These are phyloP conservation scores for Hoplodrina ambigua DNA, from an alignment of 2,888 invertebrate genomes.

Conservation along the genomic window DNA sequence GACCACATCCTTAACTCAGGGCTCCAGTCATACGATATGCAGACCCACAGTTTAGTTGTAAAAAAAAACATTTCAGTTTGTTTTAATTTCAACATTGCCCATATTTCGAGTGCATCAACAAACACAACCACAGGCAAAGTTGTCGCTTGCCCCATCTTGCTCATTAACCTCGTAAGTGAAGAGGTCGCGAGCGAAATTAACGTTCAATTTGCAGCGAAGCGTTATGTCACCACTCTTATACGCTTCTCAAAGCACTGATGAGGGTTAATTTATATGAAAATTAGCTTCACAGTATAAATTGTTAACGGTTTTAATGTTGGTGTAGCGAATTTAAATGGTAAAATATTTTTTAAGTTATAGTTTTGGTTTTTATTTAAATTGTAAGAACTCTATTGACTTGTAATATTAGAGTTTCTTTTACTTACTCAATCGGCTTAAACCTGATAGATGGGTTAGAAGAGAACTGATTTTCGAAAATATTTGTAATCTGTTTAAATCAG, in stretches of 20 bases:
- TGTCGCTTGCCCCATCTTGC: slow-evolving; percentile 11
- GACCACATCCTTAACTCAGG: too few species aligned
- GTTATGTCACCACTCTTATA: slow-evolving; percentile 49
- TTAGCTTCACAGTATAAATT: slow-evolving; percentile 30
- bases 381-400: too few species aligned
- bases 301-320: slow-evolving; percentile 17
- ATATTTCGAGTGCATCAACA: neutral
- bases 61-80: neutral
- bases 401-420: too few species aligned
- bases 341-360: neutral
- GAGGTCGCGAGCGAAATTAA: slow-evolving; percentile 47
- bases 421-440: too few species aligned
- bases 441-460: too few species aligned
- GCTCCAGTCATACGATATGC: too few species aligned
- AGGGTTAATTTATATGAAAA: slow-evolving; percentile 47
- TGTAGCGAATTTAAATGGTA: slow-evolving; percentile 5
- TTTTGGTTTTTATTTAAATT: neutral
- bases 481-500: too few species aligned
- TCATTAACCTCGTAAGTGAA: slow-evolving; percentile 27
- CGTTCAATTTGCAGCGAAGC: slow-evolving; percentile 48
- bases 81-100: neutral
- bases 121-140: neutral
- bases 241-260: slow-evolving; percentile 46
- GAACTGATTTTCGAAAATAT: too few species aligned
- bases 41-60: too few species aligned